Evolutionary conservation across 1,140 invertebrate species (phyloP), one percentile per base, ranked within the genome.

Genomic region (Sogatella furcifera): DNA sequence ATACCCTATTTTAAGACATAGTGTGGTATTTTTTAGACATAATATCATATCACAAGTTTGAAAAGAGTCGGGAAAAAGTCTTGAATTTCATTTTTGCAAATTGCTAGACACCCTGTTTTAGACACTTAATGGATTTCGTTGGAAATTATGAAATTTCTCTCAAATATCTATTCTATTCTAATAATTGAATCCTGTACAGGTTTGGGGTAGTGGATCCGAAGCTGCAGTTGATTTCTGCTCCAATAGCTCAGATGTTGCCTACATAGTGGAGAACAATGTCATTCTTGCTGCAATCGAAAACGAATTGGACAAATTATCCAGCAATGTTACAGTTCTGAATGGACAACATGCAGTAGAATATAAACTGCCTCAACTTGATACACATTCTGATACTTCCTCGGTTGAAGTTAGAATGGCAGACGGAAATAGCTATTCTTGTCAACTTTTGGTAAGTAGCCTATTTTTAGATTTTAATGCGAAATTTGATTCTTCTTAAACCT

Each of bases 201-300:
- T 95, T 17, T 97, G 92, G 92, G 93, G 96, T 74, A 84, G 88
- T 10, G 84, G 84, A 71, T 95, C 93, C 1, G 86, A 94, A 75
- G 86, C 91, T 0, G 74, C 88, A 63, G 93, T 96, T 63, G 84
- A 86, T 57, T 95, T 96, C 71, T 86, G 89, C 67, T 76, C 88
- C 41, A 77, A 85, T 61, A 75, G 86, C 52, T 73, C 79, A 52
- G 79, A 86, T 56, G 77, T 97, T 28, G 90, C 92, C 5, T 93
- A 90, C 70, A 90, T 97, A 68, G 88, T 96, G n/a, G 95, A 98
- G 76, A 97, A 96, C 78, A 85, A 95, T 77, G 76, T 95, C 5
- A 79, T 96, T 49, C 69, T 92, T 14, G 80, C 88, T 68, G 84
- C 89, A 4, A 77, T 93, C 5, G 80, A 83, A 63, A 77, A 74